Conservation (phyloP, 2,113 vertebrate genomes). For the Barbus barbus region DNA sequence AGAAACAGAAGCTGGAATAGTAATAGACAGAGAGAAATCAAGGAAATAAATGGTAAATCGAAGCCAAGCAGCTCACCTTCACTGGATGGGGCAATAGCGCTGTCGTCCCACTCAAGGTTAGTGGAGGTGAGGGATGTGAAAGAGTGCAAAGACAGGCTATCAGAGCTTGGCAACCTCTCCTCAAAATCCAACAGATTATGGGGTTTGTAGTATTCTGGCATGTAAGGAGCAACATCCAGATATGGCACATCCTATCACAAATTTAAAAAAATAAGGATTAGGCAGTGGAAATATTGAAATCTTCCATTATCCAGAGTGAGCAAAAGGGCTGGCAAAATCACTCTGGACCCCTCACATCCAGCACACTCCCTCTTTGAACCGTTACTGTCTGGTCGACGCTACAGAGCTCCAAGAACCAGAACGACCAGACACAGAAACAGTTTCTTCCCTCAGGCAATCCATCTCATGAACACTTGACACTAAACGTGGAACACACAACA, state of each 20-base stretch:
- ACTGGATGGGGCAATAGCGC: slow-evolving; percentile 96
- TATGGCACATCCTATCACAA: slow-evolving; percentile 90
- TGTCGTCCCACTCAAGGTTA: slow-evolving; percentile 98
- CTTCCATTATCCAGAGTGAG: too few relatives aligned
- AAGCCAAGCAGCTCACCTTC: slow-evolving; percentile 80
- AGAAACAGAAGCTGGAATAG: background rate
- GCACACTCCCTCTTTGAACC: too few relatives aligned
- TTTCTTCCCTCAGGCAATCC: too few relatives aligned
- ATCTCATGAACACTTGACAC: too few relatives aligned
- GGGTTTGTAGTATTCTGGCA: slow-evolving; percentile 98
- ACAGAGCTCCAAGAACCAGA: too few relatives aligned
- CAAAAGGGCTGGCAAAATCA: too few relatives aligned
- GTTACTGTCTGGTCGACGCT: too few relatives aligned
- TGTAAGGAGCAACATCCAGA: slow-evolving; percentile 94
- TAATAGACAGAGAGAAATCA: background rate
- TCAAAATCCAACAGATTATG: slow-evolving; percentile 96
- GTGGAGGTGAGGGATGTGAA: slow-evolving; percentile 96
- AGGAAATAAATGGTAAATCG: background rate
- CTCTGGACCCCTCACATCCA: too few relatives aligned
- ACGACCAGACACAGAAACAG: too few relatives aligned
- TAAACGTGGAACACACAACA: too few relatives aligned
- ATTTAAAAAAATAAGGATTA: background rate
- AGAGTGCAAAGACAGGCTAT: slow-evolving; percentile 95
- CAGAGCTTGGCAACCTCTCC: slow-evolving; percentile 90
- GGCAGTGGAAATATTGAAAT: background rate